These are phyloP conservation scores for Plebejus melissa DNA, from an alignment of 2,888 invertebrate species.

Conservation along the genomic window DNA sequence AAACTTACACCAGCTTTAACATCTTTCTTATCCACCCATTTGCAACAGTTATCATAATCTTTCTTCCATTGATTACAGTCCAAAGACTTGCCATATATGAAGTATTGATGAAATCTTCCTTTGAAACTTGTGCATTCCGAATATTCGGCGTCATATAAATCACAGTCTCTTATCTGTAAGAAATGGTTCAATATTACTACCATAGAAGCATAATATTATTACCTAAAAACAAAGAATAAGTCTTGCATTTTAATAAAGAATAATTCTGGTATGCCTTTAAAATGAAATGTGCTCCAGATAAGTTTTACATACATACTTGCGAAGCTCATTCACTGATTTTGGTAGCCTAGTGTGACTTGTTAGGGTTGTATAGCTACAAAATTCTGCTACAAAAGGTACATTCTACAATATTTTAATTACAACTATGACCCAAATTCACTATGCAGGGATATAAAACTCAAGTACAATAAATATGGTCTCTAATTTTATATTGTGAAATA, in stretches of 20 bases:
- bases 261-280: too few species aligned
- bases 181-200: conserved; percentile 14
- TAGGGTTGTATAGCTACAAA: neutral
- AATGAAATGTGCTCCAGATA: too few species aligned
- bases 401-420: neutral
- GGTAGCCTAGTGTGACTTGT: too few species aligned
- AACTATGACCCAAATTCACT: neutral
- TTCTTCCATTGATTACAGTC: conserved; percentile 90
- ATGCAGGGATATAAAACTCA: neutral
- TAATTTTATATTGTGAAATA: neutral
- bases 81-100: conserved; percentile 84
- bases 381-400: neutral
- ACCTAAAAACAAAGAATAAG: neutral
- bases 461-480: neutral
- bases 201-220: neutral
- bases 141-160: conserved; percentile 90
- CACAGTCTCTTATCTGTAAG: conserved; percentile 86
- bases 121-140: conserved; percentile 86
- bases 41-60: conserved; percentile 86
- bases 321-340: too few species aligned
- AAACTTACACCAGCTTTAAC: conserved; percentile 82
- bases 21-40: conserved; percentile 82
- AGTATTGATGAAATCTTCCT: conserved; percentile 92
- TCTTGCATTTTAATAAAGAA: too few species aligned
- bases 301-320: too few species aligned